Base-by-base conservation (phyloP, 1,140 invertebrate genomes). In the Sinella curviseta region DNA sequence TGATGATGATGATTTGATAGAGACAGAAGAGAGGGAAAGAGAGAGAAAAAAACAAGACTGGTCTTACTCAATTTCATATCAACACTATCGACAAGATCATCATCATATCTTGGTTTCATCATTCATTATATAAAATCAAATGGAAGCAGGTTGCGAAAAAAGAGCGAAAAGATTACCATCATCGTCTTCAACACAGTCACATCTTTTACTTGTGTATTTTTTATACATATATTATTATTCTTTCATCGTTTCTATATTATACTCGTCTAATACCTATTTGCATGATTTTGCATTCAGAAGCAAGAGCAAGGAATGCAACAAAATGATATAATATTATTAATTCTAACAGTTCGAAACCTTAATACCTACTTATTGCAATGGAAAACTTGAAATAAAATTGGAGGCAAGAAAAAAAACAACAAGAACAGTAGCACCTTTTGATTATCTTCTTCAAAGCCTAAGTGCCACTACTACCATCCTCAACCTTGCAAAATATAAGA, bases 101-200 rank as follows among this genome's bases (percentile, higher is more conserved):
- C 39, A 4, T 48, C 39, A 48, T 48, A 8, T 17, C 4, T 48
- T 60, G 8, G 24, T 60, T 26, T 60, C 57, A 60, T 60, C 57
- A 60, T 26, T 17, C 57, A 60, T 60, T 26, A 60, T 60, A 12
- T 17, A 60, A 60, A 60, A 60, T 26, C 12, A 60, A 60, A 60
- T 60, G 57, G 57, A 60, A 60, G 57, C 57, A 60, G 57, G 57
- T 60, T 60, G 57, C 57, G 24, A 60, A 60, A 60, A 60, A 60
- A 60, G 39, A 17, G 39, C 39, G 4, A 4, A 48, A 48, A 8
- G 39, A 48, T 48, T 48, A 8, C 17, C 57, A 16, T 60, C 57
- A 26, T 60, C 24, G 8, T 60, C 24, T 12, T 48, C 39, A n/a
- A n/a, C 39, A 48, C 39, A 48, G 39, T 48, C 39, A 48, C 39